These are phyloP conservation scores for Bathynomus jamesi DNA, from an alignment of 1,140 invertebrate genomes.

Conservation along the genomic window DNA sequence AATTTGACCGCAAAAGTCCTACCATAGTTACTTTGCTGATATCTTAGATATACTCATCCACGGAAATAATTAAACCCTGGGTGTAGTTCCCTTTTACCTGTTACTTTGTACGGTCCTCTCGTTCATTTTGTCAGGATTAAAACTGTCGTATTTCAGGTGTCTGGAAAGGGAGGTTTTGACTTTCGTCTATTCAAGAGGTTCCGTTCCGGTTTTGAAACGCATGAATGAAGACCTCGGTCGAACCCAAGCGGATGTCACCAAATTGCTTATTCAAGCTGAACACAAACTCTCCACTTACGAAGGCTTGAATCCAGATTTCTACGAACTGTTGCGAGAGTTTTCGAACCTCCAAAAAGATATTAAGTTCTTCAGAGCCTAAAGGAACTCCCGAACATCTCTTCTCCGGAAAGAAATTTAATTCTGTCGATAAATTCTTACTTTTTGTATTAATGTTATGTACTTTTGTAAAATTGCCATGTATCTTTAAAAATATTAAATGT, in stretches of 20 bases:
- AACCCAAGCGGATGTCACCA: background rate
- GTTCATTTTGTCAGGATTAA: too few species aligned
- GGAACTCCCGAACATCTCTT: too few species aligned
- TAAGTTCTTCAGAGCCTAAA: background rate
- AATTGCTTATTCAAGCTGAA: background rate
- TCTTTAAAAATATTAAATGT: background rate
- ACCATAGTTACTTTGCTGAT: background rate
- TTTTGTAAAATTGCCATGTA: background rate
- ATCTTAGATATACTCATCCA: background rate
- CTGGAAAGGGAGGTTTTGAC: background rate
- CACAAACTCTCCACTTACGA: background rate
- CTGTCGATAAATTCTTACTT: too few species aligned
- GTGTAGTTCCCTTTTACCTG: too few species aligned
- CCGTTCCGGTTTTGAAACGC: background rate
- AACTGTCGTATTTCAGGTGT: background rate
- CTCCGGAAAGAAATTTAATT: too few species aligned
- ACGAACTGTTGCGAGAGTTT: background rate
- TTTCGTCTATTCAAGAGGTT: background rate
- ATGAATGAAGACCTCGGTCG: background rate
- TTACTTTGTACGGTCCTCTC: too few species aligned
- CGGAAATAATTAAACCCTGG: background rate
- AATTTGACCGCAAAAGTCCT: background rate
- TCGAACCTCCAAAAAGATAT: background rate
- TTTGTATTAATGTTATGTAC: too few species aligned
- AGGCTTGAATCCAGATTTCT: background rate